A percentile compares a stretch with the other conserved stretches of the same genome.
These are phyloP conservation scores for Onychostoma macrolepis DNA, from an alignment of 2,113 vertebrate species.

Conservation along the genomic window DNA sequence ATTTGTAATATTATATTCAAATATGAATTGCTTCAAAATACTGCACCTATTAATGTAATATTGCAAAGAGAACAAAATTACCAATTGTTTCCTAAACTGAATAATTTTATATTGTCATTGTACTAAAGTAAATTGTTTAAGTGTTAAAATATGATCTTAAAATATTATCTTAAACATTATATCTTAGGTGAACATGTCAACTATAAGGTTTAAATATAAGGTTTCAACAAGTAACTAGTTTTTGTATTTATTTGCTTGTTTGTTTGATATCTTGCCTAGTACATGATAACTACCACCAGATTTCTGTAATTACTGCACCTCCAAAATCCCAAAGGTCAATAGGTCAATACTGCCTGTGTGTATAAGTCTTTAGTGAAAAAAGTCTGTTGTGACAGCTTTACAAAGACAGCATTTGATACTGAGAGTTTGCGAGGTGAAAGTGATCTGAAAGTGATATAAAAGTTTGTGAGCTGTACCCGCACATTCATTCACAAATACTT, in stretches of 20 bases:
- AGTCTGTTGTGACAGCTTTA: background rate
- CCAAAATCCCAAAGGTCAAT: background rate
- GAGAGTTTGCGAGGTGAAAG: background rate
- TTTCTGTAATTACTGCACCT: background rate
- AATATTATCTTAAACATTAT: background rate
- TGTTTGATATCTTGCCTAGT: no score
- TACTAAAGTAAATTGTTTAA: background rate
- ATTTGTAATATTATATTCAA: background rate
- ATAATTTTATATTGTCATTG: background rate
- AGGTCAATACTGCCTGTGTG: background rate
- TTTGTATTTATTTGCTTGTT: background rate
- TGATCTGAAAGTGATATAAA: constrained; percentile 37
- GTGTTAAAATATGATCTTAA: background rate
- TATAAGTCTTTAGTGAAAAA: background rate
- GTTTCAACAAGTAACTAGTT: no score
- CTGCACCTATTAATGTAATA: background rate
- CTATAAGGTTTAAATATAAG: background rate
- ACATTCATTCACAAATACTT: constrained; percentile 3
- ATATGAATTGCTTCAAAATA: background rate
- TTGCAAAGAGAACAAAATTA: background rate
- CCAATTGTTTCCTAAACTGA: background rate
- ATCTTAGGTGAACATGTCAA: background rate
- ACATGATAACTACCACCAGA: background rate
- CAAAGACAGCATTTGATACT: background rate
- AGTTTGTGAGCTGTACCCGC: background rate